phyloP scores from a whole-genome alignment of 2,888 invertebrate genomes.

The Morpho helenor region DNA sequence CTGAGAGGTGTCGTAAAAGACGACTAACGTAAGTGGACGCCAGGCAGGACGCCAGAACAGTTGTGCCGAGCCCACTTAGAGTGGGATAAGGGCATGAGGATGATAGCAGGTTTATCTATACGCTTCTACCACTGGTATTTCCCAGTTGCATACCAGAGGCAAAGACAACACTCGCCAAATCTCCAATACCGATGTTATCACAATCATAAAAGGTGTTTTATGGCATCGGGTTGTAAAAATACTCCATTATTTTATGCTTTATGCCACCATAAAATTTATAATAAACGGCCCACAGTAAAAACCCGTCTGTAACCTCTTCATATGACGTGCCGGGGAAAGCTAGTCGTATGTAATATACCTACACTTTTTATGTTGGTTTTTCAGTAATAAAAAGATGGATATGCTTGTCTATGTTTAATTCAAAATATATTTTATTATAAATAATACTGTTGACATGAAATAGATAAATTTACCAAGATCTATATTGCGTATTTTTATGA shows the following conservation, averaged over 20 bases:
- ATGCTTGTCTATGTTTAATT: not conserved
- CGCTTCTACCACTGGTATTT: too few relatives aligned
- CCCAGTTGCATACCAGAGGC: not conserved
- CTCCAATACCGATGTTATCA: constrained; percentile 45
- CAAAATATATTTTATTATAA: too few relatives aligned
- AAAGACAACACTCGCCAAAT: constrained; percentile 27
- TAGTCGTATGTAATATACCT: constrained; percentile 3
- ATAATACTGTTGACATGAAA: too few relatives aligned
- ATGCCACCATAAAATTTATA: constrained; percentile 72
- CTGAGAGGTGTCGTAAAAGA: too few relatives aligned
- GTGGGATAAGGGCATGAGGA: too few relatives aligned
- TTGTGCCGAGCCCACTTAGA: too few relatives aligned
- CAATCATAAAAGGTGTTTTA: constrained; percentile 71
- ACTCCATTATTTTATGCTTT: constrained; percentile 70
- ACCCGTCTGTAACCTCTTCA: constrained; percentile 51
- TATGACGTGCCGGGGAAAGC: constrained; percentile 44
- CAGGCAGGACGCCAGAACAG: too few relatives aligned
- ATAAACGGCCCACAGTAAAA: constrained; percentile 69
- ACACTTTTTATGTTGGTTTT: constrained; percentile 7
- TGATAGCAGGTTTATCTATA: too few relatives aligned
- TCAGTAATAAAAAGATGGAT: constrained; percentile 5
- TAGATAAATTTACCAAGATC: too few relatives aligned
- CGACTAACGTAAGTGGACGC: too few relatives aligned
- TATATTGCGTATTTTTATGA: too few relatives aligned
- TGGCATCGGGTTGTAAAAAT: constrained; percentile 67